A percentile compares a stretch with the other conserved stretches of the same genome.
These are phyloP conservation scores for Ellobius talpinus DNA, from an alignment of 2,113 vertebrate genomes.

Conservation along the genomic window DNA sequence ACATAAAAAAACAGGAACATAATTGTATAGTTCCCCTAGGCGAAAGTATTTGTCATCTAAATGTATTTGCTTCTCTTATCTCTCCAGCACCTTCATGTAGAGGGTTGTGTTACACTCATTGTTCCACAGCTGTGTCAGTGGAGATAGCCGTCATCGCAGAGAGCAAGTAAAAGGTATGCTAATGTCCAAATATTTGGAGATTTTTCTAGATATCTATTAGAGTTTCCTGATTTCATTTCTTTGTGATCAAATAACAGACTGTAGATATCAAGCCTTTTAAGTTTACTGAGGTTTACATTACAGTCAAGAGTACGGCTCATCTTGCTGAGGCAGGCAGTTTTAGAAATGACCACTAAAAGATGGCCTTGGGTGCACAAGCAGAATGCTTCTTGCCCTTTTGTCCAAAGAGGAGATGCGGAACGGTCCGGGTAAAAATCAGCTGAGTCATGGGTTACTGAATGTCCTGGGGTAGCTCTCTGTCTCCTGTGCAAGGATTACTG, in stretches of 20 bases:
- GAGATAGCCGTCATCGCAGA: background rate
- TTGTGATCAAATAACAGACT: conserved; percentile 10
- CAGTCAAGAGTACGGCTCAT: background rate
- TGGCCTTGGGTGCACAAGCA: background rate
- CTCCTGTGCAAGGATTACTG: background rate
- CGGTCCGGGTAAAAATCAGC: conserved; percentile 12
- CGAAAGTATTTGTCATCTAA: background rate
- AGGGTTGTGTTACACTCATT: background rate
- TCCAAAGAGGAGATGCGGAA: conserved; percentile 6
- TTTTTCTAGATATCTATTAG: background rate
- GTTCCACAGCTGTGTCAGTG: background rate
- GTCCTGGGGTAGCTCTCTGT: background rate
- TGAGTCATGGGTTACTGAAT: conserved; percentile 22
- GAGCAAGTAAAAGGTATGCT: background rate
- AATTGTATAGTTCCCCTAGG: background rate
- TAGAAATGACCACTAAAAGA: conserved; percentile 36
- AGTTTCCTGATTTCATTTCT: background rate
- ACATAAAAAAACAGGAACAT: background rate
- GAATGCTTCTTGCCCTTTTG: conserved; percentile 43
- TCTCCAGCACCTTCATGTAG: background rate
- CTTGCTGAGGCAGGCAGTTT: background rate
- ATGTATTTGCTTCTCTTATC: background rate
- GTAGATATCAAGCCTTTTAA: conserved; percentile 4
- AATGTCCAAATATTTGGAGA: background rate
- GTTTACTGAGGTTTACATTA: background rate